A percentile compares a stretch with the other conserved stretches of the same genome.
These are phyloP conservation scores for Sympetrum striolatum DNA, from an alignment of 2,888 invertebrate species.

Conservation along the genomic window DNA sequence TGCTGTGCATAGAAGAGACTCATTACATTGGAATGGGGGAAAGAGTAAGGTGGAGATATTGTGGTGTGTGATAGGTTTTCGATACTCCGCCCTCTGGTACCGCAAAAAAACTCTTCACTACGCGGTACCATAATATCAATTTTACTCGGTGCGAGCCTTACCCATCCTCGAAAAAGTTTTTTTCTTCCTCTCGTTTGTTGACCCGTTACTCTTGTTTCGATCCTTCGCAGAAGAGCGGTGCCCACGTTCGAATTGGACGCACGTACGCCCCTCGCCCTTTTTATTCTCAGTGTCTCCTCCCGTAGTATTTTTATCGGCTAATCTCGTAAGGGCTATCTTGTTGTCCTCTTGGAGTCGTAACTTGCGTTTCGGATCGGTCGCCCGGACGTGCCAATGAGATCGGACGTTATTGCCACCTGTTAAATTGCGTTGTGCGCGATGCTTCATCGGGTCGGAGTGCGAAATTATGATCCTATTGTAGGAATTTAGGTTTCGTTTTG, in stretches of 20 bases:
- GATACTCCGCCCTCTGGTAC: too few species aligned
- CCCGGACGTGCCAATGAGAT: neutral
- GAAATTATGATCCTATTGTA: neutral
- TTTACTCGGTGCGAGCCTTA: neutral
- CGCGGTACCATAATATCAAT: too few species aligned
- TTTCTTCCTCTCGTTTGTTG: neutral
- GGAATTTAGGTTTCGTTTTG: too few species aligned
- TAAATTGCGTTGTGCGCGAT: neutral
- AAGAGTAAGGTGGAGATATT: too few species aligned
- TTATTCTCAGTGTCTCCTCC: neutral
- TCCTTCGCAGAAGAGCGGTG: too few species aligned
- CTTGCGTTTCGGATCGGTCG: neutral
- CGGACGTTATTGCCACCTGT: neutral
- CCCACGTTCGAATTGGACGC: neutral
- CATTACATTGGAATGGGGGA: too few species aligned
- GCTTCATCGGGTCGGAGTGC: neutral
- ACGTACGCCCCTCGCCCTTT: neutral
- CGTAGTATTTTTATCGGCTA: neutral
- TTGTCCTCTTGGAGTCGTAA: neutral
- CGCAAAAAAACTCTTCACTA: too few species aligned
- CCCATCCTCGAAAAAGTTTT: too few species aligned
- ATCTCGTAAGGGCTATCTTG: neutral
- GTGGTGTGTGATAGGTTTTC: too few species aligned
- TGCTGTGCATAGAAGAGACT: too few species aligned
- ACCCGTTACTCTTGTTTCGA: neutral